These are phyloP conservation scores for Hemibagrus guttatus DNA, from an alignment of 2,797 vertebrate genomes.

Conservation along the genomic window DNA sequence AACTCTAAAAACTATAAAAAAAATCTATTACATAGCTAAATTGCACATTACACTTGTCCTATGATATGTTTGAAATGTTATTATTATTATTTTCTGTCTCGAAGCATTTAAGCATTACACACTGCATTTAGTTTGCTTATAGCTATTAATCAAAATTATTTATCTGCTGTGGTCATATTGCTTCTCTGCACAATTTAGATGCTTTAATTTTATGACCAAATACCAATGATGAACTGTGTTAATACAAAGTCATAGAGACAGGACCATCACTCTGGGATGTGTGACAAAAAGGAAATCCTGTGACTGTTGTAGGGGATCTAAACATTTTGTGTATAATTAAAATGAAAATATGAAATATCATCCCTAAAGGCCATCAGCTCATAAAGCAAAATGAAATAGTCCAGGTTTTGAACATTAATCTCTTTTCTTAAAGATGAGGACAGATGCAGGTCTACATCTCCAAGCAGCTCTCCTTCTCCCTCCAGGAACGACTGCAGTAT, in stretches of 20 bases:
- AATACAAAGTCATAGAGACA: no score
- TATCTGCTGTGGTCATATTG: no score
- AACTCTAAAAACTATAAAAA: background rate
- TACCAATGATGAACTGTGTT: no score
- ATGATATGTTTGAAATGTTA: no score
- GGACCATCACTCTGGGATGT: no score
- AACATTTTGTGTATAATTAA: background rate
- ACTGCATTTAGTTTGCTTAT: no score
- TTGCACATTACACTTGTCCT: no score
- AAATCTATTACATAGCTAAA: background rate
- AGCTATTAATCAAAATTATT: no score
- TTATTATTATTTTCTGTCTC: no score
- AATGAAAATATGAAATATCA: background rate
- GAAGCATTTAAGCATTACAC: no score
- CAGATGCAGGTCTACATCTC: conserved; percentile 71
- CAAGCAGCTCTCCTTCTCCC: conserved; percentile 74
- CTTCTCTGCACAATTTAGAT: no score
- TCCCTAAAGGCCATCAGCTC: background rate
- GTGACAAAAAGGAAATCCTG: background rate
- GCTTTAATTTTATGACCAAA: no score
- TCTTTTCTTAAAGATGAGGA: conserved; percentile 67
- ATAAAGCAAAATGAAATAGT: background rate
- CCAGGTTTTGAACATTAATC: background rate
- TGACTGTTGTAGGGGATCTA: background rate
- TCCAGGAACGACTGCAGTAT: conserved; percentile 85